Evolutionary conservation across 2,113 vertebrate species (phyloP).

Genomic region (Phylloscopus trochiloides): DNA sequence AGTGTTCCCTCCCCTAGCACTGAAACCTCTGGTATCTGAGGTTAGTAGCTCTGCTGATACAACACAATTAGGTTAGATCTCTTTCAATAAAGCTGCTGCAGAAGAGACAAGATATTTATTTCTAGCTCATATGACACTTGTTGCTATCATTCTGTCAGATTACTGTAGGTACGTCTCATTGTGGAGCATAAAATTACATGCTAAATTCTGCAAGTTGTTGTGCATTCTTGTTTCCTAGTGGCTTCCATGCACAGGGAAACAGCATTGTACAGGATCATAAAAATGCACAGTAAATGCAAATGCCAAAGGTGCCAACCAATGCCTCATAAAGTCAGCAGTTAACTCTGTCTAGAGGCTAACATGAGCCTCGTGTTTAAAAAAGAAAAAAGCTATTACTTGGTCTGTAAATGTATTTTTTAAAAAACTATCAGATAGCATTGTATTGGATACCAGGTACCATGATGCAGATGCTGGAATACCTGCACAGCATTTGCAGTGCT

Average conservation of each 20-base stretch:
- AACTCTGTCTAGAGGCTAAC: neutral
- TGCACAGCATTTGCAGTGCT: neutral
- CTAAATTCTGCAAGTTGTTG: neutral
- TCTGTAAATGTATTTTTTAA: neutral
- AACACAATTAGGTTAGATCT: conserved; percentile 7
- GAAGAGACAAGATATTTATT: conserved; percentile 12
- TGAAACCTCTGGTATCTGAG: neutral
- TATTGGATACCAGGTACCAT: neutral
- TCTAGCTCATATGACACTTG: neutral
- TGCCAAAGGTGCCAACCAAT: neutral
- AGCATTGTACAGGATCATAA: neutral
- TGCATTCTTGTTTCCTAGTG: neutral
- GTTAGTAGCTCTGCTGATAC: neutral
- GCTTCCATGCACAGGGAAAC: neutral
- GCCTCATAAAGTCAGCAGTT: neutral
- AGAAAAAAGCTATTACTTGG: neutral
- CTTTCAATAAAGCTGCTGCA: neutral
- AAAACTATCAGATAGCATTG: neutral
- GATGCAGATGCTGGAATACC: neutral
- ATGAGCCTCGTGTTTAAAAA: neutral
- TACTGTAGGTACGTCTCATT: neutral
- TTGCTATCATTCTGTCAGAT: neutral
- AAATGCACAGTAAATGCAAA: neutral
- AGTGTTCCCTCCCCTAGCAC: neutral
- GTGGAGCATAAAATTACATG: neutral